Conservation (phyloP, 2,888 invertebrate genomes). For the Epirrhoe alternata region DNA sequence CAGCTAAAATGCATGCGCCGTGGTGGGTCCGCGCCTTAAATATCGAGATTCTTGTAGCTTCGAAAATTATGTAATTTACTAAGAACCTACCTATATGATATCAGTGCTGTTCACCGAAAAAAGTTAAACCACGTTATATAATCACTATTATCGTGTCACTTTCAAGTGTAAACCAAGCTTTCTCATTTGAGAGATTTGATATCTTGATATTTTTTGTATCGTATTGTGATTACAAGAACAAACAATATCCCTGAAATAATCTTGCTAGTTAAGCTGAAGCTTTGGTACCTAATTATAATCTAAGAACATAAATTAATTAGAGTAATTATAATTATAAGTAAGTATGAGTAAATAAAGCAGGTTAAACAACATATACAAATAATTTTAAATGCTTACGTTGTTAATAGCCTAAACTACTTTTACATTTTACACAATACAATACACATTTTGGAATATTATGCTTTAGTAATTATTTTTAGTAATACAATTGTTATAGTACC, state of each 20-base stretch:
- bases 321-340: constrained; percentile 10
- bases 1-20: too few relatives aligned
- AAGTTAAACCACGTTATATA: background rate
- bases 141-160: background rate
- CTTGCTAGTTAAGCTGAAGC: constrained; percentile 40
- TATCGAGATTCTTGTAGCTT: too few relatives aligned
- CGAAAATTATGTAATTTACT: too few relatives aligned
- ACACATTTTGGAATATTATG: constrained; percentile 11
- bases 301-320: constrained; percentile 1
- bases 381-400: constrained; percentile 21
- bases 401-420: constrained; percentile 21
- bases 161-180: background rate
- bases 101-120: background rate
- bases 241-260: constrained; percentile 16
- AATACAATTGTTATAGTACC: constrained; percentile 11
- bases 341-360: constrained; percentile 16
- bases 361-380: constrained; percentile 22
- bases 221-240: constrained; percentile 5
- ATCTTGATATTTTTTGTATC: too few relatives aligned
- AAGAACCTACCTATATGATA: too few relatives aligned
- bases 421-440: constrained; percentile 3
- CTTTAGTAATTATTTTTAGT: background rate
- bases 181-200: background rate
- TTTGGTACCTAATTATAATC: constrained; percentile 10
- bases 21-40: too few relatives aligned